phyloP scores from a whole-genome alignment of 2,113 vertebrate species.

The Catharus minimus region DNA sequence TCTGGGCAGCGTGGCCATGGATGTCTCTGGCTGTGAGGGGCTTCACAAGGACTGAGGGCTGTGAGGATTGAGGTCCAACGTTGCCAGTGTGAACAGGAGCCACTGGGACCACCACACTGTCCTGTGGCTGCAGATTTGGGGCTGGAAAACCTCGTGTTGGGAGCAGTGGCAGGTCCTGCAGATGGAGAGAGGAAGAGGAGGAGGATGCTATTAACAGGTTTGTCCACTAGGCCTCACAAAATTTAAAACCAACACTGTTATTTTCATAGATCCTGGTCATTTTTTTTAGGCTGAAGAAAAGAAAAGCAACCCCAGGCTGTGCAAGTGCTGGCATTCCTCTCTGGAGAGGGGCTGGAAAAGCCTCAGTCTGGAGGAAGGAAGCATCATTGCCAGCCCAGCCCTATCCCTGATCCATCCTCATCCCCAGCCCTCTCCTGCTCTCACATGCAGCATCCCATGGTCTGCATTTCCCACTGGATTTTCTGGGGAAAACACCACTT shows the following conservation, averaged over 20 bases:
- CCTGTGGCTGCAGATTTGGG: fast-evolving
- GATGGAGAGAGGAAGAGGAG: background rate
- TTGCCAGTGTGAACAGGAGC: background rate
- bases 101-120: fast-evolving
- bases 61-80: fast-evolving
- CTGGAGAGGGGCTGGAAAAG: background rate
- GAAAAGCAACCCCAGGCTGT: background rate
- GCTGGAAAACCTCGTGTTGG: background rate
- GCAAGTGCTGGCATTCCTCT: background rate
- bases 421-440: background rate
- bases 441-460: fast-evolving
- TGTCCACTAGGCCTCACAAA: background rate
- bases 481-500: background rate
- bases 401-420: background rate
- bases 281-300: background rate
- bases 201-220: background rate
- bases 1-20: fast-evolving
- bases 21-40: background rate
- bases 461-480: background rate
- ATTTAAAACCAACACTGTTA: background rate
- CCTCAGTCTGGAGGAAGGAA: fast-evolving
- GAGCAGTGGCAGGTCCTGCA: fast-evolving
- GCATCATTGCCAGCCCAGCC: background rate
- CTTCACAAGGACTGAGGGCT: fast-evolving
- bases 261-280: background rate